Base-by-base conservation (phyloP, 2,888 invertebrate species). In the Leptopilina myrica region DNA sequence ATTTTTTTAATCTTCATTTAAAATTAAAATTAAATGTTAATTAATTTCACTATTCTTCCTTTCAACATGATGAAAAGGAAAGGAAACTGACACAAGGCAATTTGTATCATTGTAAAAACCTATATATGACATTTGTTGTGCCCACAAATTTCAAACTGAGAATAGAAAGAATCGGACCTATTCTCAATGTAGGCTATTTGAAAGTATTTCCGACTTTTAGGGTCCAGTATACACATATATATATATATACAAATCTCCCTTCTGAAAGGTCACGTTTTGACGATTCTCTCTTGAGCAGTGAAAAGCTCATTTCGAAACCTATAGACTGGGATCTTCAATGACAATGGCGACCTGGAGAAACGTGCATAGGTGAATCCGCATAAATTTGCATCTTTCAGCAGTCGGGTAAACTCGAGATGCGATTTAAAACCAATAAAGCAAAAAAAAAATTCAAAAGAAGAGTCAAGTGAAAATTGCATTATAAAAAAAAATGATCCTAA, bases 311-410 rank as follows among this genome's bases (percentile, higher is more conserved):
- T 77, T 67, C 62, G 77, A 67, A 67, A 77, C 67, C 59, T 66
- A 56, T 43, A 40, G 20, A 77, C 67, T 33, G 59, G 77, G 53
- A 56, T 56, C 65, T 49, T 33, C 15, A 49, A 49, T 77, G 67
- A 77, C 77, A 77, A 77, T 77, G 40, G 56, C 33, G 56, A 73
- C 73, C 73, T 73, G 56, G 73, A 56, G 73, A 73, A 56, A 73
- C 73, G 73, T 73, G 67, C 67, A 77, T 67, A 43, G 77, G 67
- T 64, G 78, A 78, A 67, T 69, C 69, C 64, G 83, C 82, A 86
- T 86, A 85, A 85, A 84, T 86, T 84, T 86, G 80, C 86, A 85
- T 86, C 67, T 82, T 80, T 83, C 81, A 77, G 75, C 79, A 80
- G 82, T 79, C 84, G 81, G 84, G 84, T 82, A 83, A 84, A 81